These are phyloP conservation scores for Barnardius zonarius DNA, from an alignment of 2,113 vertebrate genomes.

Conservation along the genomic window DNA sequence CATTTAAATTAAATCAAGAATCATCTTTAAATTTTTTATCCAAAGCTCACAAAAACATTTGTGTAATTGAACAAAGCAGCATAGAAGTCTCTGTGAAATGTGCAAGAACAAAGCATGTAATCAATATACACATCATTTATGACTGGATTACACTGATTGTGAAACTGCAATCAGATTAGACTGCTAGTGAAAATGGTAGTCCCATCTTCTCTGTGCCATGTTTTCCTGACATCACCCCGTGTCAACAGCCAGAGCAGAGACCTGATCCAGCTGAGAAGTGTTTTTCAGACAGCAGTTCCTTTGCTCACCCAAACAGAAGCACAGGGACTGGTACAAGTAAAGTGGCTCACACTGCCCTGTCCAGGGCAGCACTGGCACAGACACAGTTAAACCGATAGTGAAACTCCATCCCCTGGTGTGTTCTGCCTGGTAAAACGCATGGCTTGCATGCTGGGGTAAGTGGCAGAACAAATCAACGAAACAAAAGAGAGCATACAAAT, in stretches of 20 bases:
- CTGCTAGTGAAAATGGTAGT: background rate
- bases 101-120: constrained; percentile 15
- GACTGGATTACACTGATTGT: background rate
- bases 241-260: background rate
- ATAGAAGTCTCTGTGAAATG: background rate
- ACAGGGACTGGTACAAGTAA: background rate
- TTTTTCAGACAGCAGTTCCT: background rate
- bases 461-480: background rate
- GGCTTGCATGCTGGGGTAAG: background rate
- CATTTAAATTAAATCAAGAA: background rate
- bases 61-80: background rate
- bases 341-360: background rate
- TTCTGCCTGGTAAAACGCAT: background rate
- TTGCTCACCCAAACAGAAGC: background rate
- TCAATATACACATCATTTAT: background rate
- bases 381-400: background rate
- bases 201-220: background rate
- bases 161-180: background rate
- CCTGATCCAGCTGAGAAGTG: background rate
- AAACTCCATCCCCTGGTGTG: background rate
- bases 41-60: background rate
- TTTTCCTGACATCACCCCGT: background rate
- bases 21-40: background rate
- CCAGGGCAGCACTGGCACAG: background rate
- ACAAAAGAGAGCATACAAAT: background rate